Evolutionary conservation across 2,113 vertebrate species (phyloP).

Genomic region (Spea bombifrons): DNA sequence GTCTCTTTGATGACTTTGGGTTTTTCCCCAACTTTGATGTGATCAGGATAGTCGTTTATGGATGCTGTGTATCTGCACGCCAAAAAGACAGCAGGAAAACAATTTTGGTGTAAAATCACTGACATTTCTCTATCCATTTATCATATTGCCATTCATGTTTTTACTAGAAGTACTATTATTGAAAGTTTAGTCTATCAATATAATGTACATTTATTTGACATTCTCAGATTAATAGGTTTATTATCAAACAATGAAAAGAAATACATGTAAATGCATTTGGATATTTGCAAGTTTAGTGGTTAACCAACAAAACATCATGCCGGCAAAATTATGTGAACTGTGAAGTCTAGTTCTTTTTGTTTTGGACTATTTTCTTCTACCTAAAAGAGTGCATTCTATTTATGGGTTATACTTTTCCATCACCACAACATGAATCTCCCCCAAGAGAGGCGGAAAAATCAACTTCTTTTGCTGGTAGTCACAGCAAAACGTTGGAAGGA

Average conservation of each 20-base stretch:
- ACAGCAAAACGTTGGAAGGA: too few species aligned
- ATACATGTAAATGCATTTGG: neutral
- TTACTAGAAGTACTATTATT: neutral
- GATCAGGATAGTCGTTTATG: conserved; percentile 27
- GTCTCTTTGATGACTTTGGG: conserved; percentile 43
- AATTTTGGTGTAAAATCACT: conserved; percentile 18
- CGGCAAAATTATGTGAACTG: neutral
- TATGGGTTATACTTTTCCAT: too few species aligned
- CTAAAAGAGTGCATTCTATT: too few species aligned
- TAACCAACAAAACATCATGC: neutral
- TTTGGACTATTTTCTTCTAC: too few species aligned
- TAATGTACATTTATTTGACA: neutral
- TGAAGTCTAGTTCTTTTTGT: too few species aligned
- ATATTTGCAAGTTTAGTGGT: neutral
- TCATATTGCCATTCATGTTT: neutral
- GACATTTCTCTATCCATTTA: neutral
- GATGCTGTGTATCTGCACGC: conserved; percentile 7
- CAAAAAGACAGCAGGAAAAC: conserved; percentile 26
- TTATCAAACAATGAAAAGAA: neutral
- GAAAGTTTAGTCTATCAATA: neutral
- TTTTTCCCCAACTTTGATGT: conserved; percentile 39
- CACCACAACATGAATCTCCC: too few species aligned
- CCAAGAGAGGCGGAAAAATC: too few species aligned
- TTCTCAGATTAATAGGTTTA: neutral
- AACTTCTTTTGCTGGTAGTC: too few species aligned